A percentile compares a stretch with the other conserved stretches of the same genome.
Conservation (phyloP, 1,140 invertebrate species). For the Rhagoletis pomonella region DNA sequence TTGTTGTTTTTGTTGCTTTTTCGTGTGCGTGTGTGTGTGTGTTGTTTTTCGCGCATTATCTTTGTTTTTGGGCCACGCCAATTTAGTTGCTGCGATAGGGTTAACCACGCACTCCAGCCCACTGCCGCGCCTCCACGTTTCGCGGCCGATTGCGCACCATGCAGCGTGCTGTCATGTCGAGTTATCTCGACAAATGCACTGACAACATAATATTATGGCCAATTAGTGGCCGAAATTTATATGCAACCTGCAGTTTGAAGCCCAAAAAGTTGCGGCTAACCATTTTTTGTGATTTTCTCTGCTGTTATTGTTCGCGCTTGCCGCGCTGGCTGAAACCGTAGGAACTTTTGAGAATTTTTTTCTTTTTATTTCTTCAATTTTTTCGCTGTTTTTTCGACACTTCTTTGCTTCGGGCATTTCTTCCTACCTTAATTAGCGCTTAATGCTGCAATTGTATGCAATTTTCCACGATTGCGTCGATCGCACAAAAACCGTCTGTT, state of each 20-base stretch:
- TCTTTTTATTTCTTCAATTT: constrained; percentile 32
- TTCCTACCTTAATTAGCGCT: constrained; percentile 46
- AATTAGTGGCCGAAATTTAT: constrained; percentile 54
- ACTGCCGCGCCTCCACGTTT: background rate
- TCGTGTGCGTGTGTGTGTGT: background rate
- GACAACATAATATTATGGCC: constrained; percentile 55
- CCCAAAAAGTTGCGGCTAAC: constrained; percentile 3
- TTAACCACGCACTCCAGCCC: constrained; percentile 45
- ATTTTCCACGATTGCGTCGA: background rate
- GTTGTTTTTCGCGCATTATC: background rate
- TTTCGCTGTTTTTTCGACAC: background rate
- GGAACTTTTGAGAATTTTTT: background rate
- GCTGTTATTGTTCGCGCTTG: background rate
- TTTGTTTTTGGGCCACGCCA: constrained; percentile 27
- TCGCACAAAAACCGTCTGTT: background rate
- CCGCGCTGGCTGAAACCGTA: background rate
- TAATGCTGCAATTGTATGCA: constrained; percentile 38
- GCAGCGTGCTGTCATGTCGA: constrained; percentile 28
- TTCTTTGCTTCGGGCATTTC: background rate
- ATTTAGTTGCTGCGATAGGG: constrained; percentile 24
- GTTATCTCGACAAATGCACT: constrained; percentile 43
- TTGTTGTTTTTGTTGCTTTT: background rate
- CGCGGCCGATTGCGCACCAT: no score
- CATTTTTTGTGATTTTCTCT: background rate
- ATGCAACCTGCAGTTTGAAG: background rate